Conservation (phyloP, 1,140 invertebrate species). For the Fopius arisanus region DNA sequence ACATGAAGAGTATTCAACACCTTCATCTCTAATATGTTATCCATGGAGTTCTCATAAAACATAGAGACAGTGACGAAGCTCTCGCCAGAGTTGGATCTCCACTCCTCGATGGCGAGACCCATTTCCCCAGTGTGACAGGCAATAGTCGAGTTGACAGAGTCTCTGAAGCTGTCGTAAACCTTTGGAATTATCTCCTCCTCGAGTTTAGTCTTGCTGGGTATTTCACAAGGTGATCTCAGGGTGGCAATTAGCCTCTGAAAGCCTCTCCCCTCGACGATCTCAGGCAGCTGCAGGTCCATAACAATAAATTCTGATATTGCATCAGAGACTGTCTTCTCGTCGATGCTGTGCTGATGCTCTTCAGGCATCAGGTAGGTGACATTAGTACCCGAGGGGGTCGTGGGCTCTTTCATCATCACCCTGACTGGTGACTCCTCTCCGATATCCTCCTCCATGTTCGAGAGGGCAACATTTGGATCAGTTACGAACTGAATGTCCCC, state of each 20-base stretch:
- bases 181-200: constrained; percentile 66
- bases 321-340: constrained; percentile 58
- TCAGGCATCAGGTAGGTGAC: constrained; percentile 34
- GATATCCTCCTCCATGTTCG: constrained; percentile 55
- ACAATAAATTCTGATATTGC: constrained; percentile 64
- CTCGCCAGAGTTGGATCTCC: constrained; percentile 61
- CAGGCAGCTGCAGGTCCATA: constrained; percentile 63
- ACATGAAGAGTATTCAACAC: constrained; percentile 55
- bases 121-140: constrained; percentile 51
- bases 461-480: constrained; percentile 55
- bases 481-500: constrained; percentile 63
- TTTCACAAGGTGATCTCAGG: constrained; percentile 65
- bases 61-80: constrained; percentile 61
- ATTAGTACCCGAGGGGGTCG: neutral
- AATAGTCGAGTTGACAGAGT: constrained; percentile 52
- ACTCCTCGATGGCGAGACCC: constrained; percentile 65
- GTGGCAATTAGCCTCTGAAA: constrained; percentile 65
- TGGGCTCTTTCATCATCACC: constrained; percentile 55
- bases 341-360: constrained; percentile 38
- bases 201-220: constrained; percentile 64
- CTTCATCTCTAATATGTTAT: constrained; percentile 54
- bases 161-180: constrained; percentile 61
- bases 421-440: constrained; percentile 52
- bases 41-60: constrained; percentile 61
- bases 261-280: constrained; percentile 64